Evolutionary conservation across 2,113 vertebrate species (phyloP).

Genomic region (Lycaon pictus): DNA sequence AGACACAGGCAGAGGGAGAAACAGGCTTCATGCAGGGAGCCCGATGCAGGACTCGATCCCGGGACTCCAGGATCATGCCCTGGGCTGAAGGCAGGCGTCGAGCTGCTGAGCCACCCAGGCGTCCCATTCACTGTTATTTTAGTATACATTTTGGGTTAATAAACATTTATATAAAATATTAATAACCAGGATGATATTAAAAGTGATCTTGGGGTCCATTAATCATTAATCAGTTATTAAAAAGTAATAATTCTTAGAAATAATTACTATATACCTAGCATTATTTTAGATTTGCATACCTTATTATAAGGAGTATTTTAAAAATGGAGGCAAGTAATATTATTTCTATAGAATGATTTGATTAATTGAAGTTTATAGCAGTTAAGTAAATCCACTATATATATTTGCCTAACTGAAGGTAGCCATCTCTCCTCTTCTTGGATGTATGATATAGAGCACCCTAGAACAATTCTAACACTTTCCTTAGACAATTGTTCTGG

Average conservation of each 20-base stretch:
- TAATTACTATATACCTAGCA: neutral
- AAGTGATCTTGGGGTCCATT: neutral
- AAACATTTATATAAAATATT: neutral
- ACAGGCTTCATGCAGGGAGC: too few relatives aligned
- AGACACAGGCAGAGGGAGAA: too few relatives aligned
- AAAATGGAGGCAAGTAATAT: neutral
- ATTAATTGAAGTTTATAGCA: neutral
- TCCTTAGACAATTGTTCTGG: neutral
- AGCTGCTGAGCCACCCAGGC: too few relatives aligned
- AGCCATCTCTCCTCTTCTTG: accelerated
- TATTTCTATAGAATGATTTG: neutral
- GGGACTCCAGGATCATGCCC: too few relatives aligned
- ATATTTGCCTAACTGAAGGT: neutral
- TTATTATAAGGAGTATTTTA: neutral
- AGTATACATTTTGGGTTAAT: neutral
- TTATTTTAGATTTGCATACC: neutral
- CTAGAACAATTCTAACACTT: neutral
- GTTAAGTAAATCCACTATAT: neutral
- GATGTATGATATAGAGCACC: neutral
- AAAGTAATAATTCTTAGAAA: neutral
- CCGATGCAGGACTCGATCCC: too few relatives aligned
- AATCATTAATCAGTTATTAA: neutral
- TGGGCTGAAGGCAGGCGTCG: too few relatives aligned
- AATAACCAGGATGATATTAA: neutral
- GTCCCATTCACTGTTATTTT: neutral